These are phyloP conservation scores for Apodemus sylvaticus DNA, from an alignment of 2,113 vertebrate genomes.

Conservation along the genomic window DNA sequence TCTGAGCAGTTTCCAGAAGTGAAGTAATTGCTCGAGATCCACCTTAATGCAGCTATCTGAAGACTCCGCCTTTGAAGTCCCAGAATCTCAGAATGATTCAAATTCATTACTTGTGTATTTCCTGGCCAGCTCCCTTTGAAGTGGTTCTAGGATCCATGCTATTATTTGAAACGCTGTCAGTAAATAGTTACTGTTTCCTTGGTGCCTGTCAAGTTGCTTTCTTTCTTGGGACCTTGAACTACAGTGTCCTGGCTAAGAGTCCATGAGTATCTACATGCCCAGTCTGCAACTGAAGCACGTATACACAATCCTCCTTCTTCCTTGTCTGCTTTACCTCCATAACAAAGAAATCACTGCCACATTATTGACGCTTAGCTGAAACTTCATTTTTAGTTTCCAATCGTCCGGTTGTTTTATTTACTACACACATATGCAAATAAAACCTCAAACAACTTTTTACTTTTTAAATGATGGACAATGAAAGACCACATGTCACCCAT, in stretches of 20 bases:
- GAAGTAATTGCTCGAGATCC: slow-evolving; percentile 65
- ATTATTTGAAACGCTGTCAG: slow-evolving; percentile 63
- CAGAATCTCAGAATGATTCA: slow-evolving; percentile 46
- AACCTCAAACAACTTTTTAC: slow-evolving; percentile 1
- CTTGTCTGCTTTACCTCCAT: neutral
- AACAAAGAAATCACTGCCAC: neutral
- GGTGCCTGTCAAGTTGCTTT: slow-evolving; percentile 61
- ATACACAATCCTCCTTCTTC: neutral
- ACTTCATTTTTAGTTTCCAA: slow-evolving; percentile 23
- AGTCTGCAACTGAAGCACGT: neutral
- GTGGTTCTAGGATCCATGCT: slow-evolving; percentile 57
- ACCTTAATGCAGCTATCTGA: slow-evolving; percentile 68
- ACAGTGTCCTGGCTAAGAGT: neutral
- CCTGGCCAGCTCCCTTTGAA: slow-evolving; percentile 65
- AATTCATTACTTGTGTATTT: slow-evolving; percentile 70
- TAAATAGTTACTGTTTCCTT: slow-evolving; percentile 66
- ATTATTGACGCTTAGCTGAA: neutral
- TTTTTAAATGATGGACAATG: slow-evolving; percentile 44
- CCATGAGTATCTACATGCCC: neutral
- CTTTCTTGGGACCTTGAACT: slow-evolving; percentile 69
- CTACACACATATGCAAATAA: slow-evolving; percentile 18
- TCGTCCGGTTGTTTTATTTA: slow-evolving; percentile 65
- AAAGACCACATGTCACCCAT: slow-evolving; percentile 61
- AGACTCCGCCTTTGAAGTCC: slow-evolving; percentile 61
- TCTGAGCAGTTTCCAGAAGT: slow-evolving; percentile 69